Base-by-base conservation (phyloP, 2,113 vertebrate species). In the Sebastes schlegelii region DNA sequence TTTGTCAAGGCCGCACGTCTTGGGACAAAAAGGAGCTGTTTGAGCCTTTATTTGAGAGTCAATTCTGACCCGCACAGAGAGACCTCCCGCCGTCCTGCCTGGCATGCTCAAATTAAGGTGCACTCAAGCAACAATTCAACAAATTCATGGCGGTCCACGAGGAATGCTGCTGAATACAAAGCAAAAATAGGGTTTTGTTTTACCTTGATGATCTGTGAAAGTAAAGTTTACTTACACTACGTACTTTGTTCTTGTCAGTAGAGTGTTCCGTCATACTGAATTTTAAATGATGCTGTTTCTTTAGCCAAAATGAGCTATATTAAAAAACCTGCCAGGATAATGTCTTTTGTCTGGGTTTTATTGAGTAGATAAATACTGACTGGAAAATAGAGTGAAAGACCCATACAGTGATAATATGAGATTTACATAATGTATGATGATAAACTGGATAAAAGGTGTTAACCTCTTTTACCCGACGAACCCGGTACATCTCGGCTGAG, bases 41-140 rank as follows among this genome's bases (percentile, higher is more conserved):
- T 61, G n/a, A 70, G 67, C n/a, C 81, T 77, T 89, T 77, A 85
- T 86, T 86, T 66, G 58, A 86, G 64, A 85, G 74, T 86, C 74
- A 58, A 48, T 76, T 64, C 55, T 79, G 71, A 87, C 77, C 79
- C 82, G 6, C 45, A 8, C 74, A 43, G 52, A 58, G 78, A 57
- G 57, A 90, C 80, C 76, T 76, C 91, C 88, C 2, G 72, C 74
- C 12, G 51, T 77, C 67, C 76, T 46, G 72, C 55, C 42, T 55
- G 77, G 6, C 76, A 74, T 10, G 3, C 75, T 77, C 82, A 83
- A 82, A 88, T 87, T 84, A 84, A 81, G 66, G 88, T 76, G 81
- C 85, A 88, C 79, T 91, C 83, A 85, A 54, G 69, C 80, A 88
- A 89, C 85, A 90, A 89, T 80, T 73, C 68, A 71, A 83, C 66